These are phyloP conservation scores for Lepeophtheirus salmonis DNA, from an alignment of 1,140 invertebrate species.

Conservation along the genomic window DNA sequence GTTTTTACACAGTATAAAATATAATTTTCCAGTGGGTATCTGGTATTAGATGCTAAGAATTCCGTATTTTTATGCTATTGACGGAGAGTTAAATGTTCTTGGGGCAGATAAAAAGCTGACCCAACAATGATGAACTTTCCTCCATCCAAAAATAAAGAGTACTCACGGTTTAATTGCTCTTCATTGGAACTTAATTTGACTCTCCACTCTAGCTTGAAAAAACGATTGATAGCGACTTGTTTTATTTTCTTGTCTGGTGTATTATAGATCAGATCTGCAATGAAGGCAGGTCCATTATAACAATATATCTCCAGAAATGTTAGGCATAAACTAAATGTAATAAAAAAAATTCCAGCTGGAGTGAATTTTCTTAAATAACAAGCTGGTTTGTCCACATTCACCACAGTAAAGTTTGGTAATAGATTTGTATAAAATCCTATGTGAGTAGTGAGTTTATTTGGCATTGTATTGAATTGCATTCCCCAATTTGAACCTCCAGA, in stretches of 20 bases:
- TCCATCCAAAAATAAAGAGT: conserved; percentile 84
- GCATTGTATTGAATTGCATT: conserved; percentile 21
- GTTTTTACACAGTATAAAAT: conserved; percentile 74
- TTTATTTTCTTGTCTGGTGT: conserved; percentile 7
- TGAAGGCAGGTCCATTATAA: conserved; percentile 73
- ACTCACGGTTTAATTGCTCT: conserved; percentile 78
- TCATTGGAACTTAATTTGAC: conserved; percentile 60
- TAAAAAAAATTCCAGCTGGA: conserved; percentile 59
- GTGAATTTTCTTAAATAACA: conserved; percentile 90
- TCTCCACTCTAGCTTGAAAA: conserved; percentile 34
- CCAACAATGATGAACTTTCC: conserved; percentile 75
- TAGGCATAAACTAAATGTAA: conserved; percentile 55
- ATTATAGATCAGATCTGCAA: conserved; percentile 46
- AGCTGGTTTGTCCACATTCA: conserved; percentile 80
- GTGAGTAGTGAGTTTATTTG: conserved; percentile 23
- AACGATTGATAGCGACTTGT: not conserved
- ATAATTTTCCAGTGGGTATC: conserved; percentile 71
- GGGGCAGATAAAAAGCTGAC: conserved; percentile 59
- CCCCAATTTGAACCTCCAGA: conserved; percentile 26
- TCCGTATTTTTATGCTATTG: conserved; percentile 48
- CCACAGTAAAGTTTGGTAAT: conserved; percentile 75
- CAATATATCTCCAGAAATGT: conserved; percentile 76
- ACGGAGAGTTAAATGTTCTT: conserved; percentile 44
- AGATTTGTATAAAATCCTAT: conserved; percentile 58
- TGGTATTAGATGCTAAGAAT: conserved; percentile 63